These are phyloP conservation scores for Podarcis cretensis DNA, from an alignment of 2,113 vertebrate species.

Conservation along the genomic window DNA sequence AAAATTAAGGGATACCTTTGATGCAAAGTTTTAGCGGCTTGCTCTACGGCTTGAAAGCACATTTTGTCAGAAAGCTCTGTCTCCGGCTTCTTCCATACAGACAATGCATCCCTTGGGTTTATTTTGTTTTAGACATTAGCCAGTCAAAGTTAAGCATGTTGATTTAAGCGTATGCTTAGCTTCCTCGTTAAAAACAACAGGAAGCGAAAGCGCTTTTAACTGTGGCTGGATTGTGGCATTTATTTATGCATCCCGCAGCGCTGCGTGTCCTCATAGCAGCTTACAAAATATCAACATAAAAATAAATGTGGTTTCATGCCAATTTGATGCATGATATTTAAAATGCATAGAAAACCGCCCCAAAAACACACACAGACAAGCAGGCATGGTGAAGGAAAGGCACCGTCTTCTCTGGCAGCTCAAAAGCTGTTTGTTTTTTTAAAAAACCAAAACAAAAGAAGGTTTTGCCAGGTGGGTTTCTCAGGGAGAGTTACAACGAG, in stretches of 20 bases:
- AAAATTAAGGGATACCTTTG: neutral
- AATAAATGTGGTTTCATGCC: too few relatives aligned
- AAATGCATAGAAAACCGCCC: neutral
- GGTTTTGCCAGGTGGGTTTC: neutral
- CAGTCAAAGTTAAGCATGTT: neutral
- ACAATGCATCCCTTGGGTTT: too few relatives aligned
- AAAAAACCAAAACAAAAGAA: neutral
- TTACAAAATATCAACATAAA: too few relatives aligned
- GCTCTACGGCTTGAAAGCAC: constrained; percentile 6
- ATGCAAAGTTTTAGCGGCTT: rapidly evolving
- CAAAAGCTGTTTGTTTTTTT: too few relatives aligned
- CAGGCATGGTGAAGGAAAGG: neutral
- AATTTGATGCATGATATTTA: too few relatives aligned
- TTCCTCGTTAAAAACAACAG: too few relatives aligned
- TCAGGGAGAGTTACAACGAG: neutral
- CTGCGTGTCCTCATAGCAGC: neutral
- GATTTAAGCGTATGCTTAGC: neutral
- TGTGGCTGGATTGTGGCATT: neutral
- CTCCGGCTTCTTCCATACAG: too few relatives aligned
- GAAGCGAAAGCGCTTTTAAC: too few relatives aligned
- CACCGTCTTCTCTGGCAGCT: neutral
- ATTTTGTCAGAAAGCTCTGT: neutral
- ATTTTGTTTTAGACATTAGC: neutral
- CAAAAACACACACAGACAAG: too few relatives aligned
- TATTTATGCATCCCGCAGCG: neutral